phyloP scores from a whole-genome alignment of 2,113 vertebrate genomes.

The Chaetodon trifascialis region DNA sequence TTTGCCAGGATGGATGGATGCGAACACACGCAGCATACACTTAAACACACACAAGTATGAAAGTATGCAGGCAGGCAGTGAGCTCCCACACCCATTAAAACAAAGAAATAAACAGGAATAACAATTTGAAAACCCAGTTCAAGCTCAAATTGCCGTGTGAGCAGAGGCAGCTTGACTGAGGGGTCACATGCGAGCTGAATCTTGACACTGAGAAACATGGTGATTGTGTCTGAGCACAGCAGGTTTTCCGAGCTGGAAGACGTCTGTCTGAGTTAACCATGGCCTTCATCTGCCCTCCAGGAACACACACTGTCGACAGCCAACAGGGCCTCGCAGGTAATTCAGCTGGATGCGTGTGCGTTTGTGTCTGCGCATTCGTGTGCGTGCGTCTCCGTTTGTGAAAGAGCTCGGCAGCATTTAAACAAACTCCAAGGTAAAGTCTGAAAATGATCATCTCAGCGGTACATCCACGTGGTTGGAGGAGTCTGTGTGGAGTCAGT shows the following conservation, averaged over 20 bases:
- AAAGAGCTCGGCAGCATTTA: neutral
- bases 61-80: neutral
- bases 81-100: neutral
- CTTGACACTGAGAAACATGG: neutral
- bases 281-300: slow-evolving; percentile 7
- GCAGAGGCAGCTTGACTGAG: neutral
- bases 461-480: neutral
- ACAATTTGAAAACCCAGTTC: neutral
- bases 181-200: neutral
- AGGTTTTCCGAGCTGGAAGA: neutral
- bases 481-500: neutral
- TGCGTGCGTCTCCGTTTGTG: neutral
- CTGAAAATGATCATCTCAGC: slow-evolving; percentile 1
- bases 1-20: neutral
- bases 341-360: neutral
- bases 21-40: neutral
- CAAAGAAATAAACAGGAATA: neutral
- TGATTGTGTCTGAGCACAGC: slow-evolving; percentile 1
- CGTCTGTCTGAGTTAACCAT: neutral
- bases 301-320: neutral
- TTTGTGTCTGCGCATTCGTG: neutral
- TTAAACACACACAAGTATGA: neutral
- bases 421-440: neutral
- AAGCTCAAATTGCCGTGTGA: neutral
- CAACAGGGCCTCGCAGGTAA: neutral